These are phyloP conservation scores for Pogoniulus pusillus DNA, from an alignment of 2,797 vertebrate genomes.

Conservation along the genomic window DNA sequence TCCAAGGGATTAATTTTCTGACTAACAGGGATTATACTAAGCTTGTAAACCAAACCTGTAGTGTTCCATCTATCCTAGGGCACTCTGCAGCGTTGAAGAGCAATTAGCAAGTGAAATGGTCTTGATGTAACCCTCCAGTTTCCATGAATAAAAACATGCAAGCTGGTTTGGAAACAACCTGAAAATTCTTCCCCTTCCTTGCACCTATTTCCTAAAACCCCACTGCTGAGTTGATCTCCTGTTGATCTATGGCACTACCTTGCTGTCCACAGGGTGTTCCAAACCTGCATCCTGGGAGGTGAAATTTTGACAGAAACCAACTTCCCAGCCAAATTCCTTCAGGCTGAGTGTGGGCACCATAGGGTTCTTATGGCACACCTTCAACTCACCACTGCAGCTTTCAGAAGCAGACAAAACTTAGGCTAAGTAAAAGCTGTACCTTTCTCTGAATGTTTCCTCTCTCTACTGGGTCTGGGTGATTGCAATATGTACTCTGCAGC, in stretches of 20 bases:
- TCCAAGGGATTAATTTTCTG: not conserved
- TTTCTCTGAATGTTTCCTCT: conserved; percentile 17
- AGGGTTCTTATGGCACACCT: not conserved
- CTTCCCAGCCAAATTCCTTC: conserved; percentile 10
- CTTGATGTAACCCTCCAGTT: not conserved
- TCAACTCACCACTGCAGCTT: not conserved
- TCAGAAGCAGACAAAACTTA: not conserved
- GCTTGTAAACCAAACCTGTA: not conserved
- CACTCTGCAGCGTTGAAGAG: not conserved
- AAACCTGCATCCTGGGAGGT: conserved; percentile 21
- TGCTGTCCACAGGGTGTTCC: not conserved
- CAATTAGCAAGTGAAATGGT: not conserved
- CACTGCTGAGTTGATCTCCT: not conserved
- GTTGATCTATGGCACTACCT: conserved; percentile 24
- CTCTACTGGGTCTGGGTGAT: not conserved
- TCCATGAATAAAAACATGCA: not conserved
- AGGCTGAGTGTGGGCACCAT: not conserved
- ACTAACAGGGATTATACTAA: not conserved
- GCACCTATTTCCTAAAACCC: not conserved
- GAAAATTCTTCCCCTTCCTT: not conserved
- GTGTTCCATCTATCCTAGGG: not conserved
- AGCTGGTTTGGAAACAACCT: not conserved
- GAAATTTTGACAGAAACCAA: not conserved
- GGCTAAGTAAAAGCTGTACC: not conserved
- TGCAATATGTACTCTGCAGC: not conserved